These are phyloP conservation scores for Acrobasis consociella DNA, from an alignment of 2,888 invertebrate genomes.

Conservation along the genomic window DNA sequence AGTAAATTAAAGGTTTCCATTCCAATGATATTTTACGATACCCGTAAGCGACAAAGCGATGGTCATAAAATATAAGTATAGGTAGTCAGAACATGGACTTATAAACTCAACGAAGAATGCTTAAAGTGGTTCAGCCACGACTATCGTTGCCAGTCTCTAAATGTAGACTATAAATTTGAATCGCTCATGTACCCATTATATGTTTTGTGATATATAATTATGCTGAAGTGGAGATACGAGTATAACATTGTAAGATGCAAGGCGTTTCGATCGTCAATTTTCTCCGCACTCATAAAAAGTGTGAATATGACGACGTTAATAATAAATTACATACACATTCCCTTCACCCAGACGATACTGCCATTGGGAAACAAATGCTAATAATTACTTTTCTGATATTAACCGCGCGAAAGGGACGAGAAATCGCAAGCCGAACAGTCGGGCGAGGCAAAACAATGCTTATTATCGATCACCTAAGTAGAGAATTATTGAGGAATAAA, in stretches of 20 bases:
- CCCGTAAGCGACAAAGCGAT: slow-evolving; percentile 72
- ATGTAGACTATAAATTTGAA: slow-evolving; percentile 38
- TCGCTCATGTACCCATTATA: slow-evolving; percentile 32
- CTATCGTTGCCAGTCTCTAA: slow-evolving; percentile 16
- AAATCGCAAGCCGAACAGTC: slow-evolving; percentile 35
- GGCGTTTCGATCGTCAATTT: slow-evolving; percentile 58
- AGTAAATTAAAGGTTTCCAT: slow-evolving; percentile 78
- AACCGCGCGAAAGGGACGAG: slow-evolving; percentile 48
- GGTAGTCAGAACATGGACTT: slow-evolving; percentile 43
- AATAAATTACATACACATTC: slow-evolving; percentile 66
- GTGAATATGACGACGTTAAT: slow-evolving; percentile 64
- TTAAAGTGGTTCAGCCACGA: slow-evolving; percentile 29
- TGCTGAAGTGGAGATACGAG: slow-evolving; percentile 38
- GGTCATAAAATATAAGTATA: slow-evolving; percentile 68
- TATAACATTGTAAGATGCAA: slow-evolving; percentile 56
- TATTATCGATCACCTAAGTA: slow-evolving; percentile 48
- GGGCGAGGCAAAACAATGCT: slow-evolving; percentile 48
- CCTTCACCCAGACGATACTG: slow-evolving; percentile 51
- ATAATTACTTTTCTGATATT: slow-evolving; percentile 62
- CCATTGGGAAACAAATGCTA: slow-evolving; percentile 62
- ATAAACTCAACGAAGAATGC: slow-evolving; percentile 29
- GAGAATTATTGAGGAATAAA: slow-evolving; percentile 57
- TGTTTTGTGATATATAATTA: slow-evolving; percentile 47
- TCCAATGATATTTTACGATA: slow-evolving; percentile 75
- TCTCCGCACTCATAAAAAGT: slow-evolving; percentile 62